phyloP scores from a whole-genome alignment of 2,888 invertebrate species.

The Lepidocyrtoides sp. region DNA sequence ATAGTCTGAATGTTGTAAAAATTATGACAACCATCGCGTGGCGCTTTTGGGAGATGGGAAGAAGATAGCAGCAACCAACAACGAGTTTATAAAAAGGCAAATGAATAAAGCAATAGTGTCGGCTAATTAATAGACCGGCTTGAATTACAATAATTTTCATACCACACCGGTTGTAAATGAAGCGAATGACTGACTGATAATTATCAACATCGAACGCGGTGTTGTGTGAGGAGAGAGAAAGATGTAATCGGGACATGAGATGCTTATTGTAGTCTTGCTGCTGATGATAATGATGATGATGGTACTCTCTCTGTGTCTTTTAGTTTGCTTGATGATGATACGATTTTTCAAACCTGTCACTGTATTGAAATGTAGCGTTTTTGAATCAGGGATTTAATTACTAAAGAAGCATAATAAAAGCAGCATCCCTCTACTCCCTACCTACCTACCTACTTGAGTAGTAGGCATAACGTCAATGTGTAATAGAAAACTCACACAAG shows the following conservation, averaged over 20 bases:
- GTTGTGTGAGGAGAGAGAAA: not conserved
- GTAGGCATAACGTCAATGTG: not conserved
- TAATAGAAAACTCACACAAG: slow-evolving; percentile 35
- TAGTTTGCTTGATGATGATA: slow-evolving; percentile 3
- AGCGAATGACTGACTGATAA: slow-evolving; percentile 49
- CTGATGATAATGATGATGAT: too few relatives aligned
- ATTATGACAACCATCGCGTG: slow-evolving; percentile 74
- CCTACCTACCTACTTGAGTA: too few relatives aligned
- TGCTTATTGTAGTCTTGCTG: not conserved
- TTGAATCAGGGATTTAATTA: slow-evolving; percentile 77
- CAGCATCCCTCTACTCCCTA: not conserved
- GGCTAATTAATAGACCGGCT: slow-evolving; percentile 72
- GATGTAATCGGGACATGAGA: not conserved
- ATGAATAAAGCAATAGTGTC: slow-evolving; percentile 15
- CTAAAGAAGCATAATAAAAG: slow-evolving; percentile 14
- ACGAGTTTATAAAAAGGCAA: not conserved
- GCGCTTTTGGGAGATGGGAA: not conserved
- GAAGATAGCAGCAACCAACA: not conserved
- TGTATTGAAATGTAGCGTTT: slow-evolving; percentile 79
- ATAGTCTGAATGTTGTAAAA: not conserved
- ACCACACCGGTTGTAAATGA: slow-evolving; percentile 43
- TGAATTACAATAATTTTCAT: slow-evolving; percentile 54
- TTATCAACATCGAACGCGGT: not conserved
- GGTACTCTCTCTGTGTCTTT: not conserved
- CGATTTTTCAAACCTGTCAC: slow-evolving; percentile 64